These are phyloP conservation scores for Melanchra persicariae DNA, from an alignment of 2,888 invertebrate genomes.

Conservation along the genomic window DNA sequence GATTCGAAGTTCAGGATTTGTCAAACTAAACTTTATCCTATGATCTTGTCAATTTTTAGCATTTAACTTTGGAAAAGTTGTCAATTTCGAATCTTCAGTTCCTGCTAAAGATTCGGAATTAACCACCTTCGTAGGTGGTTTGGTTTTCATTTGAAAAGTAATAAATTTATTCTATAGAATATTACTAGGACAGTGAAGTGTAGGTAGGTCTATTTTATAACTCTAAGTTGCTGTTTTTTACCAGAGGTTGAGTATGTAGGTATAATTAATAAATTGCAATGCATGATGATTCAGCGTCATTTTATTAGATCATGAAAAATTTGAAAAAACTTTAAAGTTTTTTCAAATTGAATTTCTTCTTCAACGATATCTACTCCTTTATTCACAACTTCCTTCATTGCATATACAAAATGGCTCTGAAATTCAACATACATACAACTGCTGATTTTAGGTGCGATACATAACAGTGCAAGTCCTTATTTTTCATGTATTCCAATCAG, in stretches of 20 bases:
- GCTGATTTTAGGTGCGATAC: background rate
- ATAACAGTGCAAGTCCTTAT: background rate
- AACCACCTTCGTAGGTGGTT: too few relatives aligned
- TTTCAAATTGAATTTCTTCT: background rate
- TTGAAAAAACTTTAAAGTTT: too few relatives aligned
- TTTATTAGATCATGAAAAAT: background rate
- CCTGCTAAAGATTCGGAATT: too few relatives aligned
- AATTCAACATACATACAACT: background rate
- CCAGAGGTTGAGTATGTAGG: background rate
- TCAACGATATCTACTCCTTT: too few relatives aligned
- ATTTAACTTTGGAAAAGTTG: background rate
- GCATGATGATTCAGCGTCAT: background rate
- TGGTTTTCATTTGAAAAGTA: too few relatives aligned
- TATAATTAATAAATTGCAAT: background rate
- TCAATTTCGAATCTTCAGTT: background rate
- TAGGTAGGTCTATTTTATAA: too few relatives aligned
- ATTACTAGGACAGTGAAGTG: too few relatives aligned
- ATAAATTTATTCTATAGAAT: too few relatives aligned
- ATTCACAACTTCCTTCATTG: background rate
- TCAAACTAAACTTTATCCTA: background rate
- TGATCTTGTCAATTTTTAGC: background rate
- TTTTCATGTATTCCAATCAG: constrained; percentile 18
- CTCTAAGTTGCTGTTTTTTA: too few relatives aligned
- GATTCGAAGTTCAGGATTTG: background rate
- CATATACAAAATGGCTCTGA: background rate